These are phyloP conservation scores for Sturnus vulgaris DNA, from an alignment of 2,113 vertebrate species.

Conservation along the genomic window DNA sequence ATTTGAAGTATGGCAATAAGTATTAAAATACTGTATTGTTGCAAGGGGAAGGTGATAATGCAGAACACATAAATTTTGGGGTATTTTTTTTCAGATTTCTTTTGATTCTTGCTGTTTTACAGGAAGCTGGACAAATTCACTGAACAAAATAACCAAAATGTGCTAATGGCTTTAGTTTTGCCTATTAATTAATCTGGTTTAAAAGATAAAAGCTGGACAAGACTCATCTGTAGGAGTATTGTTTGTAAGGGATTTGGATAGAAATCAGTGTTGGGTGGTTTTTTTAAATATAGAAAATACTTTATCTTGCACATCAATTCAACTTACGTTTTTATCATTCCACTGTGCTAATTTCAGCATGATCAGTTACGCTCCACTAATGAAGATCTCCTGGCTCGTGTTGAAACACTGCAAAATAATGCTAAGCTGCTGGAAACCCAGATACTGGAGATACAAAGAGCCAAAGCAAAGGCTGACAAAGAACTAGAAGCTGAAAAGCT, in stretches of 20 bases:
- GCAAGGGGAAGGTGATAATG: not conserved
- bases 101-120: not conserved
- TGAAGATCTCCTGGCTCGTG: constrained; percentile 79
- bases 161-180: not conserved
- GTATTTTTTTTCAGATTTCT: not conserved
- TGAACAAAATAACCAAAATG: not conserved
- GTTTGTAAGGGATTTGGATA: not conserved
- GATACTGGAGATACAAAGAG: constrained; percentile 82
- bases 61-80: not conserved
- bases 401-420: constrained; percentile 82
- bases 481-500: constrained; percentile 86
- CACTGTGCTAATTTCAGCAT: constrained; percentile 67
- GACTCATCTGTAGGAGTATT: not conserved
- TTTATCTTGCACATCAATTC: not conserved
- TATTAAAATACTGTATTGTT: not conserved
- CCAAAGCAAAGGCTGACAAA: constrained; percentile 77
- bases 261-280: not conserved
- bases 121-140: not conserved
- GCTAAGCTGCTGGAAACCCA: constrained; percentile 83
- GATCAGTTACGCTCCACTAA: constrained; percentile 82
- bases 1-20: not conserved
- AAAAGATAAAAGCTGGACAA: not conserved
- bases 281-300: not conserved
- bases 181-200: not conserved
- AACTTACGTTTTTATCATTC: not conserved